phyloP scores from a whole-genome alignment of 1,140 invertebrate genomes.

The Pseudomyrmex gracilis region DNA sequence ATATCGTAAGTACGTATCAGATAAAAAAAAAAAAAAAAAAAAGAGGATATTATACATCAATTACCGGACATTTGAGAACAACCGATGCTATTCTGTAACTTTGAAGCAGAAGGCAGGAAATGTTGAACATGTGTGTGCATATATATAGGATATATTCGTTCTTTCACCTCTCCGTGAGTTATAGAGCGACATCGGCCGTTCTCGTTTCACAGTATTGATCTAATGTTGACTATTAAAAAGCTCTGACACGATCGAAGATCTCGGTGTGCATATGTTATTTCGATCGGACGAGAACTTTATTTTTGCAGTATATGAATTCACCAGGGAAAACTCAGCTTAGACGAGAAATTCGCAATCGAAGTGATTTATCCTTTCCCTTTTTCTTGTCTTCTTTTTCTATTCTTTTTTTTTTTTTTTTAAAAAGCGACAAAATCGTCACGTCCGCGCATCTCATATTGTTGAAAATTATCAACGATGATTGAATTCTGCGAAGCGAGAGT shows the following conservation, averaged over 20 bases:
- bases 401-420: too few species aligned
- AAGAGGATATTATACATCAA: conserved; percentile 13
- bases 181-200: conserved; percentile 52
- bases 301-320: not conserved
- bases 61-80: conserved; percentile 46
- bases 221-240: conserved; percentile 60
- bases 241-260: conserved; percentile 41
- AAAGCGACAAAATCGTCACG: too few species aligned
- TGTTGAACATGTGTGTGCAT: conserved; percentile 42
- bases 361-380: not conserved
- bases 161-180: conserved; percentile 48
- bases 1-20: not conserved
- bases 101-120: conserved; percentile 42
- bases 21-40: conserved; percentile 4
- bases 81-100: conserved; percentile 47
- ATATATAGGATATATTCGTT: conserved; percentile 61
- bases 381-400: not conserved
- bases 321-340: not conserved
- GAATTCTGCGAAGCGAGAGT: too few species aligned
- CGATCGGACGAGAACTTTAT: not conserved
- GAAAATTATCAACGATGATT: too few species aligned
- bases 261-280: conserved; percentile 23
- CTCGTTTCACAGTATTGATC: conserved; percentile 56
- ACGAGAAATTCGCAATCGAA: not conserved
- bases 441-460: too few species aligned